phyloP scores from a whole-genome alignment of 2,888 invertebrate genomes.

The Apotomis capreana region DNA sequence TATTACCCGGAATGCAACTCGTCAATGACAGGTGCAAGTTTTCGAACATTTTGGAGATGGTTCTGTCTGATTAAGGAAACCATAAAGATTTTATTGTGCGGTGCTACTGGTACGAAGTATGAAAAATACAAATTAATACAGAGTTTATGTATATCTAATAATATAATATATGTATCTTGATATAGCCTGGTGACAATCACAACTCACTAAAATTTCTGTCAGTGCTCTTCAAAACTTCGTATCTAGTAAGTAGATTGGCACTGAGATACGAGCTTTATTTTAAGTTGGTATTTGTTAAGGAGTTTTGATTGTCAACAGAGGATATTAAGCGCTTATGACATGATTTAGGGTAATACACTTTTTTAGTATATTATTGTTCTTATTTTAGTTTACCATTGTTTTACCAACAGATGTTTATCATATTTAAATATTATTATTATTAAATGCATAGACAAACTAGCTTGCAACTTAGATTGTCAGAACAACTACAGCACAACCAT shows the following conservation, averaged over 20 bases:
- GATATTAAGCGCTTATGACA: too few species aligned
- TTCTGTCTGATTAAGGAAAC: conserved; percentile 3
- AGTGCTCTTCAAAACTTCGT: too few species aligned
- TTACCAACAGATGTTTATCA: too few species aligned
- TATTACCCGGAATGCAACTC: conserved; percentile 56
- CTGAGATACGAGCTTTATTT: too few species aligned
- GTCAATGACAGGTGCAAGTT: conserved; percentile 51
- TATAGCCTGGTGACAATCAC: background rate
- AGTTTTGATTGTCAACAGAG: too few species aligned
- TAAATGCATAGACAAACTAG: background rate
- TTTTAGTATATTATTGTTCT: too few species aligned
- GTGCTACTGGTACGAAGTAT: background rate
- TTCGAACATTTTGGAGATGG: conserved; percentile 54
- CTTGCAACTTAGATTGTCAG: background rate
- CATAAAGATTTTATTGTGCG: background rate
- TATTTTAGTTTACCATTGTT: background rate
- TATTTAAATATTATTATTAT: too few species aligned
- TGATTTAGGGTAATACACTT: too few species aligned
- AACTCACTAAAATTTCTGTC: too few species aligned
- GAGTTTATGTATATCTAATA: background rate
- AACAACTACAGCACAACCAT: background rate
- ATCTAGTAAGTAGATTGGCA: too few species aligned
- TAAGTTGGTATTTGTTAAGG: too few species aligned
- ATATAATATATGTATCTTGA: background rate
- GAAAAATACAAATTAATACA: background rate